phyloP scores from a whole-genome alignment of 2,113 vertebrate species.

The Macquaria australasica region DNA sequence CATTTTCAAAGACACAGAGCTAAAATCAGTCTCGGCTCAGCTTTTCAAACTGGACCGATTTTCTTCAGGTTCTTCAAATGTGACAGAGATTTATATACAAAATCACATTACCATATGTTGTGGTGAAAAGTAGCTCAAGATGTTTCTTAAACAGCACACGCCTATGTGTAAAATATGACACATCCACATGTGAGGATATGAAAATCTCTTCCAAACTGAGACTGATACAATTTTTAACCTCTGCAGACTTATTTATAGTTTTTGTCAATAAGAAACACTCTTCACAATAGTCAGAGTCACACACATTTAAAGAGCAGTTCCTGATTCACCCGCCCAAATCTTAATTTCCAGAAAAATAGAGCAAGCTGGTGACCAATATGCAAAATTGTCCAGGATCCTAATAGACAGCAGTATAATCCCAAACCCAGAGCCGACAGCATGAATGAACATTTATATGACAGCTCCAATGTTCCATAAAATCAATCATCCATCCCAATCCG shows the following conservation, averaged over 20 bases:
- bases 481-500: constrained; percentile 58
- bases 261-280: constrained; percentile 8
- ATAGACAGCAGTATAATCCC: constrained; percentile 30
- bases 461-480: constrained; percentile 58
- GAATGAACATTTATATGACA: constrained; percentile 43
- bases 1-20: constrained; percentile 20
- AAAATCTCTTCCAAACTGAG: constrained; percentile 27
- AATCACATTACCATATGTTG: constrained; percentile 60
- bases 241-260: constrained; percentile 1
- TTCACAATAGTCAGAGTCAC: constrained; percentile 29
- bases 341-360: constrained; percentile 22
- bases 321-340: background rate
- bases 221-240: background rate
- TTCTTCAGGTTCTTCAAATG: constrained; percentile 51
- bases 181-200: constrained; percentile 17
- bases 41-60: constrained; percentile 24
- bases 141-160: constrained; percentile 46
- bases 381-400: constrained; percentile 15
- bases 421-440: constrained; percentile 35
- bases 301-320: constrained; percentile 3
- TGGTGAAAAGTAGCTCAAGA: constrained; percentile 52
- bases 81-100: constrained; percentile 56
- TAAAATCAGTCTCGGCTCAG: constrained; percentile 8
- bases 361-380: constrained; percentile 8
- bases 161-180: constrained; percentile 36